Evolutionary conservation across 2,888 invertebrate species (phyloP).

Genomic region (Willowsia nigromaculata): DNA sequence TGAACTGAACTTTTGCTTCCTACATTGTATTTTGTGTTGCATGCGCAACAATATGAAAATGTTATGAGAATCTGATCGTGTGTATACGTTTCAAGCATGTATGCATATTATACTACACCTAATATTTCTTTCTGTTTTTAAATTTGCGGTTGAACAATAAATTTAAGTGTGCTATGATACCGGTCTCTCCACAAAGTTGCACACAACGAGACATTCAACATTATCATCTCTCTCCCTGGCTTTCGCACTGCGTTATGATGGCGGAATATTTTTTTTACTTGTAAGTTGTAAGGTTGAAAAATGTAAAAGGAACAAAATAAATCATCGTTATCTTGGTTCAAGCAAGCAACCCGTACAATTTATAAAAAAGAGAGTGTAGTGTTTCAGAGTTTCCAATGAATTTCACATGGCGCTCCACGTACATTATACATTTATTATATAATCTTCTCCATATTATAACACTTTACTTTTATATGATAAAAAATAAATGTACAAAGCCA

Average conservation of each 20-base stretch:
- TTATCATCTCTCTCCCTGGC: background rate
- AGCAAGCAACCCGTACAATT: constrained; percentile 20
- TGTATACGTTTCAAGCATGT: background rate
- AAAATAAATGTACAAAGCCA: background rate
- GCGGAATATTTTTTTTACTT: background rate
- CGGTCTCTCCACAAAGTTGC: background rate
- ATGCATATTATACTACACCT: background rate
- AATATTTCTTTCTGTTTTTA: background rate
- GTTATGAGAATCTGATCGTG: background rate
- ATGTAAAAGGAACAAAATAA: constrained; percentile 51
- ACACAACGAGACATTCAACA: background rate
- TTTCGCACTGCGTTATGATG: background rate
- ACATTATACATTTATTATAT: background rate
- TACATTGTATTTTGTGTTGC: background rate
- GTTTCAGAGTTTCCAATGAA: constrained; percentile 19
- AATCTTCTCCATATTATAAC: background rate
- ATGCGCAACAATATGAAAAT: background rate
- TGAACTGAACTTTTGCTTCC: background rate
- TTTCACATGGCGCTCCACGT: background rate
- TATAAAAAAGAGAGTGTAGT: background rate
- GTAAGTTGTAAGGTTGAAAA: constrained; percentile 58
- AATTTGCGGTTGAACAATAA: constrained; percentile 7
- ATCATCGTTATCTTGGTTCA: constrained; percentile 65
- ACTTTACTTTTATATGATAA: background rate
- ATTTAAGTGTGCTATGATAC: background rate